Conservation (phyloP, 2,797 vertebrate genomes). For the Micropoecilia bifurca region DNA sequence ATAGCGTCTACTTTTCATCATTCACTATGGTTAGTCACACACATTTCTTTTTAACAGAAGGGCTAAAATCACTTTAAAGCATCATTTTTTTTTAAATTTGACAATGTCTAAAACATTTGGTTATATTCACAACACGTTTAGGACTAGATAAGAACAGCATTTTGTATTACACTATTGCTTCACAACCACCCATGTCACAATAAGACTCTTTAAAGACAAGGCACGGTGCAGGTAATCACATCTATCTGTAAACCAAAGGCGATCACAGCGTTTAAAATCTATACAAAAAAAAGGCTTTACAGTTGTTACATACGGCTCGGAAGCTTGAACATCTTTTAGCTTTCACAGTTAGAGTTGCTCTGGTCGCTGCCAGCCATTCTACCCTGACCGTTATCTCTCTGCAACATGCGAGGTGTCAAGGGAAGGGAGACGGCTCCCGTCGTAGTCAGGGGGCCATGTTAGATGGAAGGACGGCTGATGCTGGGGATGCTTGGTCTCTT, state of each 20-base stretch:
- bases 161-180: constrained; percentile 72
- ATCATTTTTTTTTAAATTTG: constrained; percentile 38
- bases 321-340: constrained; percentile 48
- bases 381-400: constrained; percentile 47
- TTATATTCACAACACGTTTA: constrained; percentile 83
- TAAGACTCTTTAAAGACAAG: constrained; percentile 77
- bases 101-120: constrained; percentile 70
- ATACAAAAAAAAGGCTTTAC: constrained; percentile 75
- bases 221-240: constrained; percentile 77
- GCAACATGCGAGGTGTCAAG: constrained; percentile 46
- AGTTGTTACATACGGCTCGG: constrained; percentile 61
- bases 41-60: constrained; percentile 68
- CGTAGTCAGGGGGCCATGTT: constrained; percentile 24
- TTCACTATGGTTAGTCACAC: constrained; percentile 75
- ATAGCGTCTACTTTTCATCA: constrained; percentile 76
- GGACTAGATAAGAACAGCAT: constrained; percentile 75
- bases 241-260: constrained; percentile 72
- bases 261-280: constrained; percentile 75
- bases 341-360: constrained; percentile 62
- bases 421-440: constrained; percentile 8
- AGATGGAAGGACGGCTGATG: constrained; percentile 41
- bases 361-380: constrained; percentile 33
- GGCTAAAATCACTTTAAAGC: constrained; percentile 67
- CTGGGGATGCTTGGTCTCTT: constrained; percentile 35
- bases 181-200: constrained; percentile 79